These are phyloP conservation scores for Dryococelus australis DNA, from an alignment of 2,888 invertebrate species.

Conservation along the genomic window DNA sequence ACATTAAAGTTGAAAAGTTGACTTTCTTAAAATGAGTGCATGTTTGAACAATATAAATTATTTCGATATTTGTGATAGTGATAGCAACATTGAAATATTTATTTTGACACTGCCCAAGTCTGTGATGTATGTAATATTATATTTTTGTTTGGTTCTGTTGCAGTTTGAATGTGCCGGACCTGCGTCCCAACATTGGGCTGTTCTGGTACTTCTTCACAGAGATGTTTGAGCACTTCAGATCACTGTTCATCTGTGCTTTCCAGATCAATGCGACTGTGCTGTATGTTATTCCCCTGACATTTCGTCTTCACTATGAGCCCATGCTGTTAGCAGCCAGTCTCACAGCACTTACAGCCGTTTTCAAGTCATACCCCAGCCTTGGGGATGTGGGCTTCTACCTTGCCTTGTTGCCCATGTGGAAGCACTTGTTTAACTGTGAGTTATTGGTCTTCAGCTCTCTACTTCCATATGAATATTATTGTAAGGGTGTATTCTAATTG, in stretches of 20 bases:
- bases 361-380: conserved; percentile 96
- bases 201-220: conserved; percentile 99
- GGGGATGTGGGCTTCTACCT: conserved; percentile 95
- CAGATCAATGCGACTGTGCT: conserved; percentile 94
- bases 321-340: conserved; percentile 81
- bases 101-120: too few species aligned
- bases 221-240: conserved; percentile 98
- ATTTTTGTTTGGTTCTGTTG: conserved; percentile 52
- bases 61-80: too few species aligned
- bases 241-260: conserved; percentile 94
- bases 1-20: too few species aligned
- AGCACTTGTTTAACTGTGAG: conserved; percentile 86
- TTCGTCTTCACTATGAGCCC: conserved; percentile 81
- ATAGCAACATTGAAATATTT: too few species aligned
- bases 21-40: too few species aligned
- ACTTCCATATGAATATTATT: conserved; percentile 36
- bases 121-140: too few species aligned
- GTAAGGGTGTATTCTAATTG: conserved; percentile 27
- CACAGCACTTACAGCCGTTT: conserved; percentile 84
- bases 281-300: conserved; percentile 87
- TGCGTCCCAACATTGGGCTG: conserved; percentile 95
- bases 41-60: too few species aligned
- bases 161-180: conserved; percentile 89
- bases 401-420: conserved; percentile 90
- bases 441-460: conserved; percentile 49